Percentiles rank a stretch among this genome's conserved stretches.
phyloP scores from a whole-genome alignment of 2,113 vertebrate species.

The Nyctibius bracteatus region DNA sequence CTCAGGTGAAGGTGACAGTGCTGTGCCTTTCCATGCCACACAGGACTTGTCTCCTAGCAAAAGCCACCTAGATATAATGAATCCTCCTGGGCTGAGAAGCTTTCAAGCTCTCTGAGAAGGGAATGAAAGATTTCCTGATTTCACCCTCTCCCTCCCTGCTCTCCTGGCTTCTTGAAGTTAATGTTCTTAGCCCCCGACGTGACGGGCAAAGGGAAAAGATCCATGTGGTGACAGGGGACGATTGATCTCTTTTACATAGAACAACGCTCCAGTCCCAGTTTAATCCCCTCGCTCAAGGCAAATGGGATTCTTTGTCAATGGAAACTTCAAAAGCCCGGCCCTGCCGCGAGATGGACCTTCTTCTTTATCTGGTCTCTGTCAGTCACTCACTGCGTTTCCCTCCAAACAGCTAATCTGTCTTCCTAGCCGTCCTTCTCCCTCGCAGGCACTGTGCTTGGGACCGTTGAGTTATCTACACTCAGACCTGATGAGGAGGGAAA shows the following conservation, averaged over 20 bases:
- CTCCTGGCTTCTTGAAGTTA: conserved; percentile 65
- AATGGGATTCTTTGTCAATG: conserved; percentile 73
- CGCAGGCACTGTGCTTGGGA: not conserved
- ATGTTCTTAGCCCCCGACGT: conserved; percentile 54
- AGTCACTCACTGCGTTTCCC: conserved; percentile 37
- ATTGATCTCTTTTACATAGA: conserved; percentile 68
- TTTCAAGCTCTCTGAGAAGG: conserved; percentile 60
- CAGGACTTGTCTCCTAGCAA: conserved; percentile 49
- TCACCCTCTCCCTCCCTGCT: conserved; percentile 39
- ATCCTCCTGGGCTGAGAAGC: conserved; percentile 45
- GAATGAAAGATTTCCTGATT: conserved; percentile 63
- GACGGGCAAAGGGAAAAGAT: conserved; percentile 54
- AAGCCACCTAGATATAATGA: conserved; percentile 61
- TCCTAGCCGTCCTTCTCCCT: not conserved
- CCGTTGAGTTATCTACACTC: not conserved
- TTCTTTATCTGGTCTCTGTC: conserved; percentile 66
- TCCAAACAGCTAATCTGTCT: conserved; percentile 65
- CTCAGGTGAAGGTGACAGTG: not conserved
- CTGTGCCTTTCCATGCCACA: not conserved
- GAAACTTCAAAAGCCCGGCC: conserved; percentile 63
- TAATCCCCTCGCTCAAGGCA: conserved; percentile 67
- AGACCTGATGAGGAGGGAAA: not conserved
- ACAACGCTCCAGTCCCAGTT: conserved; percentile 44
- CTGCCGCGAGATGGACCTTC: conserved; percentile 46
- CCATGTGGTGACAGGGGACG: conserved; percentile 58